phyloP scores from a whole-genome alignment of 2,888 invertebrate species.

The Carterocephalus palaemon region DNA sequence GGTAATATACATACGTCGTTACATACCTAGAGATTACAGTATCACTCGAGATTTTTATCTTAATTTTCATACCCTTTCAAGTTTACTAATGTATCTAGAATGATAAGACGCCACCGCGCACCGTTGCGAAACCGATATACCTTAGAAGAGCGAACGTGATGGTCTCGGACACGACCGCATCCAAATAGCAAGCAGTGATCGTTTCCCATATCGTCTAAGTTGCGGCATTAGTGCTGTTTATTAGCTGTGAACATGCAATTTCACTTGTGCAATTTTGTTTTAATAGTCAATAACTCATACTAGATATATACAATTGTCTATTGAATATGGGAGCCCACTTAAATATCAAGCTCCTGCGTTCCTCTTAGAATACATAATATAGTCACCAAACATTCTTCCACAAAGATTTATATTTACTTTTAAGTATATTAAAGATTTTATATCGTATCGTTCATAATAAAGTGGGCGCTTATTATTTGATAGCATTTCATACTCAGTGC shows the following conservation, averaged over 20 bases:
- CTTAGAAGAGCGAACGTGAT: constrained; percentile 60
- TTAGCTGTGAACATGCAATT: constrained; percentile 77
- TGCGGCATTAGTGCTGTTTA: constrained; percentile 65
- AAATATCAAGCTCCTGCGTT: constrained; percentile 60
- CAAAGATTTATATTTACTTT: constrained; percentile 76
- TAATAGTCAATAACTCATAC: constrained; percentile 77
- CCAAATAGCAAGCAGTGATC: constrained; percentile 56
- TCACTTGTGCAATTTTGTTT: constrained; percentile 78
- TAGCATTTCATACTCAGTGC: constrained; percentile 80
- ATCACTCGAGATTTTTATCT: constrained; percentile 75
- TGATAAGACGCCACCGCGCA: constrained; percentile 66
- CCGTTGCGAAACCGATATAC: constrained; percentile 64
- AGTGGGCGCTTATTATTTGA: constrained; percentile 79
- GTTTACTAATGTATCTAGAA: constrained; percentile 70
- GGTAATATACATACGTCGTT: constrained; percentile 53
- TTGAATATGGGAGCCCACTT: constrained; percentile 77
- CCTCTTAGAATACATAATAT: constrained; percentile 53
- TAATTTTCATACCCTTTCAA: constrained; percentile 68
- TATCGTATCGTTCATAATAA: constrained; percentile 60
- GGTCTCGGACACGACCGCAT: constrained; percentile 51
- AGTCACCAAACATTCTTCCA: constrained; percentile 72
- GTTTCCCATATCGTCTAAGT: constrained; percentile 51
- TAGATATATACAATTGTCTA: constrained; percentile 76
- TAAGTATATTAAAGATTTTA: constrained; percentile 69
- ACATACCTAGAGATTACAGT: constrained; percentile 72